Base-by-base conservation (phyloP, 2,113 vertebrate species). In the Tachysurus vachellii region DNA sequence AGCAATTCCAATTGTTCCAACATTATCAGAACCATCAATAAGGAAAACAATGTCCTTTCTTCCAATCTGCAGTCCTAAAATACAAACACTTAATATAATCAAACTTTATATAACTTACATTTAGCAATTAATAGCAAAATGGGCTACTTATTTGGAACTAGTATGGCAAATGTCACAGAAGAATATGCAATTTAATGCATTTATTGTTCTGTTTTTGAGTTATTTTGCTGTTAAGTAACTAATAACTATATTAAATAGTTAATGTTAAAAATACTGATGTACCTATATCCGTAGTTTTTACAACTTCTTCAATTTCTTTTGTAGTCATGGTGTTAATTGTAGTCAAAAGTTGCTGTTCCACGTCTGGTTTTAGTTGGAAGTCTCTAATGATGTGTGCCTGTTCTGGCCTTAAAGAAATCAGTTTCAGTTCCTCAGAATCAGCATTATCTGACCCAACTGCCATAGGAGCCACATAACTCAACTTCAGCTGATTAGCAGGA, bases 31-130 rank as follows among this genome's bases (percentile, higher is more conserved):
- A 82, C 97, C 97, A 91, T 99, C 99, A 14, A 99, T 95, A 1
- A 99, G 96, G 92, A 99, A 99, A 70, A 99, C 93, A 0, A 99
- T 93, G 91, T 99, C 98, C 1, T 96, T 97, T 62, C 92, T 97
- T 0, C 96, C 96, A 28, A 96, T 92, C 85, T 94, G 91, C 3
- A 91, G 7, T 0, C 0, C 94, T 94, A 90, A 66, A 21, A 92
- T 50, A n/a, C 88, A 70, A 6, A 80, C 86, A 79, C 10, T 81
- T 5, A 61, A 59, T 57, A 44, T 17, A 57, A 23, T 54, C 21
- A 59, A 59, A 21, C 10, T 36, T 56, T 31, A 79, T 21, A 31
- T 17, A 80, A 80, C 4, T 54, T 57, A 57, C 14, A 80, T 57
- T 80, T 80, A 36, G 7, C 1, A 59, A 12, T 23, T 42, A 28